Base-by-base conservation (phyloP, 2,113 vertebrate species). In the Myrmecophaga tridactyla region DNA sequence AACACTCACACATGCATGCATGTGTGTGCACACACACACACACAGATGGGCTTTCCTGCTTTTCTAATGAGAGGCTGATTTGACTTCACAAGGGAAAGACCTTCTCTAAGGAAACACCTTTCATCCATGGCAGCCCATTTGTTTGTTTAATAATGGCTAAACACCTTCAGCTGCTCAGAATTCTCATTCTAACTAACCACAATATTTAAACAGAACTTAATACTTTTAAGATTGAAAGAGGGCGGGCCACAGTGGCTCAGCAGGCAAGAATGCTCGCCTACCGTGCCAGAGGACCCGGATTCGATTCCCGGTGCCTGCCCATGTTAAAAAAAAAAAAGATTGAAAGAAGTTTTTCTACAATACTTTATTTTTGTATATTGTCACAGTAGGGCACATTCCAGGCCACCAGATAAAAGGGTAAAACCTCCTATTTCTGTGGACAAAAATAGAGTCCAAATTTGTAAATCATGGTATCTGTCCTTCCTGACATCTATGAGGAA, bases 391-490 rank as follows among this genome's bases (percentile, higher is more conserved):
- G 67, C 36, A 70, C 67, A 39, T 70, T 70, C 7, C 21, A 25
- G 15, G 21, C 36, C 69, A 72, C 91, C 86, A 93, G 92, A 43
- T 95, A 82, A 58, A 86, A 83, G 62, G 21, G 29, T 89, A 86
- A 94, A 92, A 82, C 72, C 76, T 70, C 21, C 62, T 83, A 95
- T 88, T 92, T 46, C 25, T 70, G 27, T 65, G 48, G 85, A 48
- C 13, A 56, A 81, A 96, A 92, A 84, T 46, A 94, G 82, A 92
- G 41, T 77, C 67, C 81, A 95, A 84, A 91, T 94, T 58, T 94
- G 53, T 83, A 73, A 36, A 82, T 27, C 83, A 58, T 75, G 62
- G 70, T 77, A 86, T 95, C 31, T 82, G 60, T 77, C 89, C 90
- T 85, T 78, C 62, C 86, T 72, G 51, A 72, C 36, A 62, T 88